Evolutionary conservation across 53 echinoderm and acorn worm genomes (phyloP), one percentile per base, ranked within the genome.

Genomic region (Crossaster papposus): DNA sequence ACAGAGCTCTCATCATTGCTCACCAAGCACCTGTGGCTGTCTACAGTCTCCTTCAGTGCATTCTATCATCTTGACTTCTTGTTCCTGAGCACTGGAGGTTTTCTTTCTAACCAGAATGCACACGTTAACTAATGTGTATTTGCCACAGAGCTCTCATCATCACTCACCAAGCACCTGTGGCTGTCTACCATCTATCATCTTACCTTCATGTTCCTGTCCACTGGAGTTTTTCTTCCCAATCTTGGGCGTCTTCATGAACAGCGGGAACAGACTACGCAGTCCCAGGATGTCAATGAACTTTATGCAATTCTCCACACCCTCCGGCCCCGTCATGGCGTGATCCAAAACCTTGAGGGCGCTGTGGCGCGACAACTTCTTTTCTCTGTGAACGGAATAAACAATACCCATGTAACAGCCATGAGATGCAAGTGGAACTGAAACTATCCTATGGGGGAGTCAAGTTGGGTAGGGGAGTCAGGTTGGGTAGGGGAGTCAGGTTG

Each of bases 281-380:
- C 99, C 99, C 51, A 99, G 90, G 89, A 99, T 99, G 70, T 99
- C 99, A 70, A 99, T 96, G 80, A 99, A 99, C 74, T 99, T 99
- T 65, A 92, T 92, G 83, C 99, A 99, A 50, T 99, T 99, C 83
- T 99, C 99, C 5, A 83, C 87, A 10, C 96, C 99, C 73, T 99
- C 94, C 7, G 91, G 77, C 44, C 99, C 99, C 2, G 99, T 96
- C 92, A 96, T 93, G 54, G 99, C 99, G 30, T 99, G 99, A 81
- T 99, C 94, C 63, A 99, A 73, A 20, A 99, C 99, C 81, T 99
- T 99, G 54, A 99, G 92, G 51, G 99, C 96, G 44, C 99, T 99
- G 89, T 92, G 93, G 33, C 99, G 70, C 14, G 99, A 99, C 70
- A 92, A 92, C 80, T 99, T 99, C 93, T 98, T 99, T 58, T 99